A percentile compares a stretch with the other conserved stretches of the same genome.
phyloP scores from a whole-genome alignment of 1,140 invertebrate species.

The Coenobita brevimanus region DNA sequence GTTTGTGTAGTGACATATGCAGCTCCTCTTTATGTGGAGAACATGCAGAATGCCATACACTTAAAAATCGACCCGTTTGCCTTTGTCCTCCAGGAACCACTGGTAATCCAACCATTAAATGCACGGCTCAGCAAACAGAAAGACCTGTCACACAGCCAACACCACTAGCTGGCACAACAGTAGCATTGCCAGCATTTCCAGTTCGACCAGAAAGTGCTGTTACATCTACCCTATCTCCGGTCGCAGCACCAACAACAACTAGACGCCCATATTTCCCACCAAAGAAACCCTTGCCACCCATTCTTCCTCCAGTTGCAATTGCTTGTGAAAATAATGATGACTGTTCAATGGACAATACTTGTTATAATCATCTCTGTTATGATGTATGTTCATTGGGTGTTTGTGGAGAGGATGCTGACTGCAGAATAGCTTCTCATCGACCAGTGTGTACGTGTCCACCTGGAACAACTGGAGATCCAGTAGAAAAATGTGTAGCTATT shows the following conservation, averaged over 20 bases:
- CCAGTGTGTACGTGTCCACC: slow-evolving; percentile 74
- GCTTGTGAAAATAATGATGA: slow-evolving; percentile 69
- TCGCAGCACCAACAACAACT: slow-evolving; percentile 77
- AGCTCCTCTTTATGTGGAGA: slow-evolving; percentile 73
- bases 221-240: slow-evolving; percentile 72
- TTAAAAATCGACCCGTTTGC: slow-evolving; percentile 83
- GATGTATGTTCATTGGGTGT: slow-evolving; percentile 73
- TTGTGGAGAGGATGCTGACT: slow-evolving; percentile 68
- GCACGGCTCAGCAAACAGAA: slow-evolving; percentile 76
- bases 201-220: slow-evolving; percentile 35
- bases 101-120: slow-evolving; percentile 88
- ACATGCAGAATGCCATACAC: slow-evolving; percentile 77
- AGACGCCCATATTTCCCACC: slow-evolving; percentile 67
- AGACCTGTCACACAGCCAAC: slow-evolving; percentile 66
- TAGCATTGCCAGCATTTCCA: slow-evolving; percentile 76
- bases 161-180: slow-evolving; percentile 67
- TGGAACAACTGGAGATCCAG: slow-evolving; percentile 81
- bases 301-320: slow-evolving; percentile 80
- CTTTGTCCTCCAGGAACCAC: slow-evolving; percentile 89
- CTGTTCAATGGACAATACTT: slow-evolving; percentile 56
- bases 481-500: slow-evolving; percentile 47
- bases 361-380: slow-evolving; percentile 63
- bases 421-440: slow-evolving; percentile 80
- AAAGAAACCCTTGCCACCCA: slow-evolving; percentile 77
- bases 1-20: slow-evolving; percentile 80